Evolutionary conservation across 1,140 invertebrate species (phyloP).

Genomic region (Oscheius sp.): DNA sequence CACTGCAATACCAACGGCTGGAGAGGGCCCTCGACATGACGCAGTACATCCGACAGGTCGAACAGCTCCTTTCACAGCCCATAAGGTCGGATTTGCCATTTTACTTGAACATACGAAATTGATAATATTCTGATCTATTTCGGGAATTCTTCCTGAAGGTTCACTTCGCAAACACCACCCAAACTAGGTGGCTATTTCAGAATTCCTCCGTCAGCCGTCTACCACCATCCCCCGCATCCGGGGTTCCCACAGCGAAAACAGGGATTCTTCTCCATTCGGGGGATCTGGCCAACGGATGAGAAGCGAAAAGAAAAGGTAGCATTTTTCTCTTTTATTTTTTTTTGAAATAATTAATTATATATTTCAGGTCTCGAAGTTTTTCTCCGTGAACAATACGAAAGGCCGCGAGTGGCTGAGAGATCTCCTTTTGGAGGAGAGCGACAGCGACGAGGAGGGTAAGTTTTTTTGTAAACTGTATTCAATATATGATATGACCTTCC

Average conservation of each 20-base stretch:
- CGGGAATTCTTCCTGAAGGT: neutral
- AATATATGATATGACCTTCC: neutral
- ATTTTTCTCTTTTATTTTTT: neutral
- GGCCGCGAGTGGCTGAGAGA: neutral
- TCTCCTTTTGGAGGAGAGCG: constrained; percentile 6
- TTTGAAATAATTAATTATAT: neutral
- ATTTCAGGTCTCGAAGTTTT: constrained; percentile 8
- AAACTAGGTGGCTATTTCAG: too few relatives aligned
- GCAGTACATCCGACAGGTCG: neutral
- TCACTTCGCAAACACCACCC: too few relatives aligned
- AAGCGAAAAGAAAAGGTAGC: neutral
- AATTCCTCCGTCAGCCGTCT: constrained; percentile 1
- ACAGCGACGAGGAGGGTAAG: constrained; percentile 1
- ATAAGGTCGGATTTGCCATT: neutral
- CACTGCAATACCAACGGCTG: neutral
- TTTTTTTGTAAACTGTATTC: neutral
- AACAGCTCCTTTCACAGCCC: neutral
- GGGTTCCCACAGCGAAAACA: neutral
- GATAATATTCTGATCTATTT: neutral
- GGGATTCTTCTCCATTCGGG: neutral
- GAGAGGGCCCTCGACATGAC: neutral
- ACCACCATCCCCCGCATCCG: neutral
- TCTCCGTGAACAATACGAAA: neutral
- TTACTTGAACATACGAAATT: neutral
- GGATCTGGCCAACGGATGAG: neutral